These are phyloP conservation scores for Sicus ferrugineus DNA, from an alignment of 2,888 invertebrate species.

Conservation along the genomic window DNA sequence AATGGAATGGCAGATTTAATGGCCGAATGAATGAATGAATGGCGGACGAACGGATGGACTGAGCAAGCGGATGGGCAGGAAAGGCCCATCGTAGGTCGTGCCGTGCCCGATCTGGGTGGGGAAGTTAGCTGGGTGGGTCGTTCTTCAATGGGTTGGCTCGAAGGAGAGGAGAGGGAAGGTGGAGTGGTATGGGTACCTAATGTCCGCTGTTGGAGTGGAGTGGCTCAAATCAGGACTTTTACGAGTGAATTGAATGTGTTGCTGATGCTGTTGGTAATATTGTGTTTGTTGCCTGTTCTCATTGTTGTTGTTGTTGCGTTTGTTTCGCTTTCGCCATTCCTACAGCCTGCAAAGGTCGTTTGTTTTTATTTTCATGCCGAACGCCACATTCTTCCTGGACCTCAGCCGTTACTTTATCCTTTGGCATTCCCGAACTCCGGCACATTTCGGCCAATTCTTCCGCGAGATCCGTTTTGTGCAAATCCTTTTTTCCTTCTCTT, in stretches of 20 bases:
- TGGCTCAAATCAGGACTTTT: constrained; percentile 33
- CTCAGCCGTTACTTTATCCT: background rate
- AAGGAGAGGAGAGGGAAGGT: background rate
- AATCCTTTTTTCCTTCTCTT: background rate
- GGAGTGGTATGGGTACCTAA: no score
- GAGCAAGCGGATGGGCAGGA: constrained; percentile 9
- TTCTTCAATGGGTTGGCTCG: no score
- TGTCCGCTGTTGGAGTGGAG: background rate
- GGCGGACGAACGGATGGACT: background rate
- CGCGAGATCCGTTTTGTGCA: background rate
- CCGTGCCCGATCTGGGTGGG: background rate
- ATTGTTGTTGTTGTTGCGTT: background rate
- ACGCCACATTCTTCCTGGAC: background rate
- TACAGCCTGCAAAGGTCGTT: background rate
- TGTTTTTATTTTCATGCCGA: constrained; percentile 21
- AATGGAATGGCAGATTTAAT: constrained; percentile 57
- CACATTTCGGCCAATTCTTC: background rate
- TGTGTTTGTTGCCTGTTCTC: background rate
- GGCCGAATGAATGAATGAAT: constrained; percentile 42
- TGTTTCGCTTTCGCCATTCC: background rate
- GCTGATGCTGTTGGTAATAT: background rate
- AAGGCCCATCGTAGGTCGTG: background rate
- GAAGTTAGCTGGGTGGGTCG: background rate
- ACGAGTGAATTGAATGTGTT: constrained; percentile 22
- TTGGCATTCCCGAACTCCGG: background rate